A percentile compares a stretch with the other conserved stretches of the same genome.
Evolutionary conservation across 2,797 vertebrate genomes (phyloP).

Genomic region (Pyrocephalus nanus): DNA sequence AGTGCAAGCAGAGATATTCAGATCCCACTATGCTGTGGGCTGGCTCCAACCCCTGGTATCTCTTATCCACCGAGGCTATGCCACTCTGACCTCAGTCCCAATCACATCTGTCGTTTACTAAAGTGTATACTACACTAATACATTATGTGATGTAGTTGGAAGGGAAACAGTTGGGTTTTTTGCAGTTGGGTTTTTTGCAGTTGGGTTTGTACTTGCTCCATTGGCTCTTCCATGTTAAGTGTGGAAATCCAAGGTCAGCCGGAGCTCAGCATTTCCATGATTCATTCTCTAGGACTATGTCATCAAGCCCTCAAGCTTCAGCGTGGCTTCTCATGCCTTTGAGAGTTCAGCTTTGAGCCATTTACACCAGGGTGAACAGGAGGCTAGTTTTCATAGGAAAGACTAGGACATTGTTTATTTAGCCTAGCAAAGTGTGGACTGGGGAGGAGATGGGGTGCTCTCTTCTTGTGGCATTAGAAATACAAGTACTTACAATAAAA

Average conservation of each 20-base stretch:
- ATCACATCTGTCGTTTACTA: not conserved
- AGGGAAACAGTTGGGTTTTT: not conserved
- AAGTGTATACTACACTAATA: not conserved
- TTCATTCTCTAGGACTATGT: not conserved
- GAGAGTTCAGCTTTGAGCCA: not conserved
- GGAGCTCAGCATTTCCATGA: not conserved
- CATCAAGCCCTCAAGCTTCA: not conserved
- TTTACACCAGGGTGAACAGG: not conserved
- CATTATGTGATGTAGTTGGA: no score
- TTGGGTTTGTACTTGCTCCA: not conserved
- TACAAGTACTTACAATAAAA: not conserved
- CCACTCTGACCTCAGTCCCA: not conserved
- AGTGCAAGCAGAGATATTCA: not conserved
- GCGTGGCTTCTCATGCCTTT: not conserved
- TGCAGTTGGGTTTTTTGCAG: not conserved
- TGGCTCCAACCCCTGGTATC: not conserved
- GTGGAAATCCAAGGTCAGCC: not conserved
- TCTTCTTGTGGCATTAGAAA: not conserved
- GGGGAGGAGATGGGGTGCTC: not conserved
- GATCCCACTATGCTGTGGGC: accelerated
- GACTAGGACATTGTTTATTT: not conserved
- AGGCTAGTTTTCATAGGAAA: not conserved
- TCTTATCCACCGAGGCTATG: not conserved
- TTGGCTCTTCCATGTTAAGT: not conserved
- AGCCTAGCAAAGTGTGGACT: not conserved